Base-by-base conservation (phyloP, 2,113 vertebrate species). In the Meriones unguiculatus region DNA sequence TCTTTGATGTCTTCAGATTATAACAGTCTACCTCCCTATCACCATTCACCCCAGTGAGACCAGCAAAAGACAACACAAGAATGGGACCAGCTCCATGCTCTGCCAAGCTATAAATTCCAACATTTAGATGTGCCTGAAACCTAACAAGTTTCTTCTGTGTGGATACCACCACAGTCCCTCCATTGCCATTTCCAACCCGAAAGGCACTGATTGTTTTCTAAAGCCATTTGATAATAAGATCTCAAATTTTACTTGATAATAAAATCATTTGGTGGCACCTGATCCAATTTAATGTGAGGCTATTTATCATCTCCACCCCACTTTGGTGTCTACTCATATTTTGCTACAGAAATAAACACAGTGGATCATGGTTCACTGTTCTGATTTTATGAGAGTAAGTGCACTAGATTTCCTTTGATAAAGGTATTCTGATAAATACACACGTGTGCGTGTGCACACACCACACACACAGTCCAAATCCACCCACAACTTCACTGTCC, bases 321-420 rank as follows among this genome's bases (percentile, higher is more conserved):
- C 81, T 84, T 82, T 41, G 76, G 85, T 75, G 72, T 76, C 65
- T 91, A 88, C 46, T 93, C 77, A 85, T 9, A 91, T 91, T 77
- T 69, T 88, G 91, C 86, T 77, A 93, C 67, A 91, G 91, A 95
- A 94, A 92, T 82, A 81, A 95, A 65, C 77, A 93, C 30, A 57
- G 8, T 78, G 54, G 38, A 90, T 88, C 82, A 72, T 0, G 9
- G 24, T 41, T 28, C 57, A 59, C 3, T 41, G 35, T 32, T 86
- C 69, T 92, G 52, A 86, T 32, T 22, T 92, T 30, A 52, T 5
- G 73, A 87, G 38, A 84, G 14, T 82, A 84, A 30, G 4, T 38
- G 24, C 12, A 28, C 81, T 35, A 82, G 38, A 0, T 84, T 57
- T 57, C 38, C 57, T 84, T 41, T 62, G 13, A 41, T n/a, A 85